Evolutionary conservation across 2,888 invertebrate species (phyloP).

Genomic region (Malthinus seriepunctatus): DNA sequence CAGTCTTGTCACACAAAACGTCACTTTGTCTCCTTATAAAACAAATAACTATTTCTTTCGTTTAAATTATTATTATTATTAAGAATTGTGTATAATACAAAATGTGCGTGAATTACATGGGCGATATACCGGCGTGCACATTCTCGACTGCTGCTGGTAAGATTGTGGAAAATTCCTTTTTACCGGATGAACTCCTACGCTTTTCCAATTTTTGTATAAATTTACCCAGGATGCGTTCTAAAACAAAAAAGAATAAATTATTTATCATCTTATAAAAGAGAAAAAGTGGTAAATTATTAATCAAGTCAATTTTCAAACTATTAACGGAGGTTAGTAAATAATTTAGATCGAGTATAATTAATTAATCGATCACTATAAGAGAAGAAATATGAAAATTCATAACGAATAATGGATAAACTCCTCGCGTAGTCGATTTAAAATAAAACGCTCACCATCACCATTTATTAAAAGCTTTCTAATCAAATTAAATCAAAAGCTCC

Average conservation of each 20-base stretch:
- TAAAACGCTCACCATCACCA: too few species aligned
- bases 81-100: slow-evolving; percentile 32
- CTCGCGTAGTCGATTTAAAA: too few species aligned
- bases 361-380: too few species aligned
- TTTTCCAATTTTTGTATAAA: slow-evolving; percentile 19
- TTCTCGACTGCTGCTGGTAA: slow-evolving; percentile 40
- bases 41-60: not conserved
- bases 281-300: too few species aligned
- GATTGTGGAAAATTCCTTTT: slow-evolving; percentile 19
- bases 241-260: slow-evolving; percentile 3
- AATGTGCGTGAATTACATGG: slow-evolving; percentile 52
- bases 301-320: too few species aligned
- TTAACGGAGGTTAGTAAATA: too few species aligned
- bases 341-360: too few species aligned
- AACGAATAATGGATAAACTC: too few species aligned
- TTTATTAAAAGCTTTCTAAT: not conserved
- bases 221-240: slow-evolving; percentile 26
- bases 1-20: too few species aligned
- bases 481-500: not conserved
- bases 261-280: too few species aligned
- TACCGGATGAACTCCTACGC: slow-evolving; percentile 15
- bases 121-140: slow-evolving; percentile 55
- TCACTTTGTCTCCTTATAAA: too few species aligned
- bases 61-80: not conserved
- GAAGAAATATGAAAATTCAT: too few species aligned